These are phyloP conservation scores for Sprattus sprattus DNA, from an alignment of 2,113 vertebrate genomes.

Conservation along the genomic window DNA sequence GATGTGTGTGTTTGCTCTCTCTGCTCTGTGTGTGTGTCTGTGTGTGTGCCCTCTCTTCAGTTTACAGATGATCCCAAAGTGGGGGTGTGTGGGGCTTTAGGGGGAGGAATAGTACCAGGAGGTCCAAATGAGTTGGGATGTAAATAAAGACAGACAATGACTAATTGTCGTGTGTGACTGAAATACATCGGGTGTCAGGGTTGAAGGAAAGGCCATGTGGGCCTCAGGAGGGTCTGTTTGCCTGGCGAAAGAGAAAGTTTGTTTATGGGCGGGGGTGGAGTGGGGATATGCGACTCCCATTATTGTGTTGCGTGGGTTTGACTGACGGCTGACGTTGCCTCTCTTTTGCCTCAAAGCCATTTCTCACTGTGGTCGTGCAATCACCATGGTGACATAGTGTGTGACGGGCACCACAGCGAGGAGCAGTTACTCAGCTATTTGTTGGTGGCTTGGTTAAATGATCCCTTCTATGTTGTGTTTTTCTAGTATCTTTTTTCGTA, in stretches of 20 bases:
- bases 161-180: conserved; percentile 48
- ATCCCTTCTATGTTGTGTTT: not conserved
- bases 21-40: conserved; percentile 1
- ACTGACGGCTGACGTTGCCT: conserved; percentile 27
- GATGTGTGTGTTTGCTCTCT: conserved; percentile 14
- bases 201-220: conserved; percentile 43
- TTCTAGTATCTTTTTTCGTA: not conserved
- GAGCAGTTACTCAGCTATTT: conserved; percentile 5
- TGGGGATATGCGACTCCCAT: conserved; percentile 6
- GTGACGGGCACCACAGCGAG: too few relatives aligned
- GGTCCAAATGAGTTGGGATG: conserved; percentile 41
- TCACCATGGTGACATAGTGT: conserved; percentile 21
- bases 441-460: not conserved
- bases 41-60: conserved; percentile 6
- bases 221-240: conserved; percentile 46
- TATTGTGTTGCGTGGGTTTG: conserved; percentile 32
- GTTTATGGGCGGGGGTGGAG: conserved; percentile 34
- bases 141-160: conserved; percentile 53
- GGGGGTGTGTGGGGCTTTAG: not conserved
- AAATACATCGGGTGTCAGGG: conserved; percentile 39
- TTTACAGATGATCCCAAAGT: conserved; percentile 8
- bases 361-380: conserved; percentile 23
- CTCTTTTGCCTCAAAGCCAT: conserved; percentile 31
- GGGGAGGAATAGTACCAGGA: not conserved
- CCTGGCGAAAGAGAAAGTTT: conserved; percentile 41